Percentiles rank a stretch among this genome's conserved stretches.
phyloP scores from a whole-genome alignment of 2,113 vertebrate species.

The Copsychus sechellarum region DNA sequence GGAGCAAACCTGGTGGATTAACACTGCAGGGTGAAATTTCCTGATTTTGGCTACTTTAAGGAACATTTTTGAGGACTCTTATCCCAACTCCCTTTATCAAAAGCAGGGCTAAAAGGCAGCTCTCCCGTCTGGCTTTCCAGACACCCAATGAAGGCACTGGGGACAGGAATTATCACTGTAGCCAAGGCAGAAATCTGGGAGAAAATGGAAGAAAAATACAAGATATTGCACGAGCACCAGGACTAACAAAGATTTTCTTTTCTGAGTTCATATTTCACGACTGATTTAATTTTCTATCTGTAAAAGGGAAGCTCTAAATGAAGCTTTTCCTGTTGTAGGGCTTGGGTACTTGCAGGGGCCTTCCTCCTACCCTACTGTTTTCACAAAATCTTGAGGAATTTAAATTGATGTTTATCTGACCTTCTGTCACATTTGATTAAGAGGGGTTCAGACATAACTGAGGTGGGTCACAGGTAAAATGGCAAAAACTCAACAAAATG shows the following conservation, averaged over 20 bases:
- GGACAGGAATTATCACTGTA: neutral
- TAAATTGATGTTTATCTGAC: neutral
- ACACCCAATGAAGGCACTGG: rapidly evolving
- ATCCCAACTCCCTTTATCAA: neutral
- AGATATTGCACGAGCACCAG: neutral
- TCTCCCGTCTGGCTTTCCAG: neutral
- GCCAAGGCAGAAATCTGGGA: neutral
- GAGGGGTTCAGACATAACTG: neutral
- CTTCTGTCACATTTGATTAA: constrained; percentile 15
- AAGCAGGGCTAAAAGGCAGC: neutral
- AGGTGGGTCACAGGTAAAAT: neutral
- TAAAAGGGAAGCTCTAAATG: neutral
- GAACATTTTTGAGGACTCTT: too few species aligned
- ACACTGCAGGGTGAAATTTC: neutral
- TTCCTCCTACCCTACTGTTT: neutral
- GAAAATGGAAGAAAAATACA: neutral
- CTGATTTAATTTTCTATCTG: neutral
- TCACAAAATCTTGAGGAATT: neutral
- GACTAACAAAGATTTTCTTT: neutral
- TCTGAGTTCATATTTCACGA: neutral
- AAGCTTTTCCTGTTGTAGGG: neutral
- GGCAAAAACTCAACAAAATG: neutral
- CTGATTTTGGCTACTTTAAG: neutral
- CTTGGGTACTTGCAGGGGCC: neutral
- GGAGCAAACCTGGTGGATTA: neutral